Evolutionary conservation across 1,140 invertebrate genomes (phyloP).

Genomic region (Rhynchophorus ferrugineus): DNA sequence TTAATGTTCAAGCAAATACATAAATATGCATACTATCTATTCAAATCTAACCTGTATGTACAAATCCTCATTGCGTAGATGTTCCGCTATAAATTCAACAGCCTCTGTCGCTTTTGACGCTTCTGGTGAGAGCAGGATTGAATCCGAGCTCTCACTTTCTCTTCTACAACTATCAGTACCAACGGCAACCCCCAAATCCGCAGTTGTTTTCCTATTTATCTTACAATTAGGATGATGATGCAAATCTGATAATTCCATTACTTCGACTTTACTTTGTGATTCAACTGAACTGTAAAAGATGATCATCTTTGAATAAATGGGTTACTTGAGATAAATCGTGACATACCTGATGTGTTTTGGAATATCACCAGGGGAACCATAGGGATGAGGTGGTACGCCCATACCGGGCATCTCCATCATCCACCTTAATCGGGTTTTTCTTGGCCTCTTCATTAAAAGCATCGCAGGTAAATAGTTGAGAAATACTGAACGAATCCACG

Average conservation of each 20-base stretch:
- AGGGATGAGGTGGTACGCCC: slow-evolving; percentile 72
- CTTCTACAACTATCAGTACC: slow-evolving; percentile 57
- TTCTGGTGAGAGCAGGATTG: slow-evolving; percentile 81
- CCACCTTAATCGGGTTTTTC: slow-evolving; percentile 86
- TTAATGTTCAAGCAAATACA: no score
- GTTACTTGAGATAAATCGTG: neutral
- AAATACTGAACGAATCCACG: slow-evolving; percentile 88
- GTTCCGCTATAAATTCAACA: slow-evolving; percentile 96
- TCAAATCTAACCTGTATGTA: slow-evolving; percentile 79
- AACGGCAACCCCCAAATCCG: slow-evolving; percentile 58
- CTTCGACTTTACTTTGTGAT: slow-evolving; percentile 73
- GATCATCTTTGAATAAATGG: neutral
- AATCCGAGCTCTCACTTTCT: slow-evolving; percentile 86
- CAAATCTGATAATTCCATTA: slow-evolving; percentile 89
- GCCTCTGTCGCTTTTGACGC: slow-evolving; percentile 93
- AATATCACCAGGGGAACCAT: slow-evolving; percentile 69
- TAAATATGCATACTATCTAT: no score
- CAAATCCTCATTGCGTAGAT: slow-evolving; percentile 92
- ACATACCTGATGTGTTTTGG: slow-evolving; percentile 65
- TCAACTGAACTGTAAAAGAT: slow-evolving; percentile 38
- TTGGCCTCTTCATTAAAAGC: slow-evolving; percentile 83
- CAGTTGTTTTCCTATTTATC: slow-evolving; percentile 71
- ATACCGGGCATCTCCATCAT: slow-evolving; percentile 94
- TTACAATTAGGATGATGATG: slow-evolving; percentile 95
- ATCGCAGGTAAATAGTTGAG: slow-evolving; percentile 84